Conservation (phyloP, 2,113 vertebrate species). For the Bungarus multicinctus region DNA sequence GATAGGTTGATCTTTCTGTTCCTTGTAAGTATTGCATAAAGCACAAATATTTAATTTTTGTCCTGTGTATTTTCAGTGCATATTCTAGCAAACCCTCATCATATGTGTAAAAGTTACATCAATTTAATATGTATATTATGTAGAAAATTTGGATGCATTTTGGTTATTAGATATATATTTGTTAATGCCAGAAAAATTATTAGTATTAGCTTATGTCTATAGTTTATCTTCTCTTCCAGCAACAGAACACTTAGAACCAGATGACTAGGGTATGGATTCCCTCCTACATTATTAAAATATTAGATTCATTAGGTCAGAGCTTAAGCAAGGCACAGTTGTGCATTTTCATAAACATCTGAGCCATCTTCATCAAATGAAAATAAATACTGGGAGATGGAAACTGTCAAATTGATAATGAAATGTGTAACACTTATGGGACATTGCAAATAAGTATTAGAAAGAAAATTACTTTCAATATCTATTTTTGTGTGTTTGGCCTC, state of each 20-base stretch:
- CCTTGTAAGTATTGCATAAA: neutral
- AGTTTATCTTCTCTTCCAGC: rapidly evolving
- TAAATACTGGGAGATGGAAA: neutral
- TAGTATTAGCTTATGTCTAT: neutral
- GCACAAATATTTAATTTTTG: neutral
- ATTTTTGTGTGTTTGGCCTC: neutral
- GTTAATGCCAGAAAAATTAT: neutral
- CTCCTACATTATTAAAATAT: neutral
- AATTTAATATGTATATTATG: neutral
- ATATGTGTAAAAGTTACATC: neutral
- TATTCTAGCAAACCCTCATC: neutral
- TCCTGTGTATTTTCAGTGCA: neutral
- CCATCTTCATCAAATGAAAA: neutral
- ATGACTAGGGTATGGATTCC: neutral
- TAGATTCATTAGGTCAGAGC: neutral
- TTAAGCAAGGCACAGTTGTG: neutral
- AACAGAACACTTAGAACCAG: neutral
- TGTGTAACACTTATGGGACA: neutral
- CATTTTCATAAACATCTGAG: neutral
- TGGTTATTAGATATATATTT: neutral
- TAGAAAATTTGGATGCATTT: neutral
- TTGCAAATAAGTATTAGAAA: constrained; percentile 1
- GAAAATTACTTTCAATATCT: neutral
- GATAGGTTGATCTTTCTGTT: neutral
- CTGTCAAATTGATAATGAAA: neutral